These are phyloP conservation scores for Glaucopsyche alexis DNA, from an alignment of 2,888 invertebrate species.

Conservation along the genomic window DNA sequence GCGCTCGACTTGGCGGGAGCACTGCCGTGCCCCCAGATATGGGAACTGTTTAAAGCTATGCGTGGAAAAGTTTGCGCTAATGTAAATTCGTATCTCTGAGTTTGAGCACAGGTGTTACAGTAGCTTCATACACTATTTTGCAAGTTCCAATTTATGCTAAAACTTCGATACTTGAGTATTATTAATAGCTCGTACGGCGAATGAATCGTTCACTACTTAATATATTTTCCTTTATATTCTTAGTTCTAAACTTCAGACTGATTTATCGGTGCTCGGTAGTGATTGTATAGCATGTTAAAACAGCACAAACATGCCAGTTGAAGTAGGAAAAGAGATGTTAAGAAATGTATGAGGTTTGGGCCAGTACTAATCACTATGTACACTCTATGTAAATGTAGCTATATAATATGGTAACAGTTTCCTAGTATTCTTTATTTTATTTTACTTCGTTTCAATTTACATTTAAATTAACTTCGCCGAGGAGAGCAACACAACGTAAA, in stretches of 20 bases:
- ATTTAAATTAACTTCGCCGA: too few species aligned
- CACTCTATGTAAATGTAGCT: too few species aligned
- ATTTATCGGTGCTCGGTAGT: neutral
- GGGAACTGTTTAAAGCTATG: neutral
- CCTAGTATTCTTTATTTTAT: too few species aligned
- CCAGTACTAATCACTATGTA: too few species aligned
- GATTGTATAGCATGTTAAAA: neutral
- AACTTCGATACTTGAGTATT: constrained; percentile 45
- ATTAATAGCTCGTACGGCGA: constrained; percentile 32
- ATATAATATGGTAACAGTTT: too few species aligned
- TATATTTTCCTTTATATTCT: constrained; percentile 27
- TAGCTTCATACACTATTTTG: constrained; percentile 52
- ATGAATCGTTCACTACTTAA: constrained; percentile 32
- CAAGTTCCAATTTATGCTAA: constrained; percentile 60
- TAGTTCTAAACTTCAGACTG: neutral
- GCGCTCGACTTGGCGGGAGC: too few species aligned
- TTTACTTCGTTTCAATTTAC: too few species aligned
- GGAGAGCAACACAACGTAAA: too few species aligned
- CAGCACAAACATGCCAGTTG: too few species aligned
- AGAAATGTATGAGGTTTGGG: too few species aligned
- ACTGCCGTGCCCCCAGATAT: too few species aligned
- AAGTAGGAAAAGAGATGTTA: too few species aligned
- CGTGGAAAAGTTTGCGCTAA: constrained; percentile 52
- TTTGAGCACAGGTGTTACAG: constrained; percentile 63
- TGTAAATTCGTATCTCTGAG: constrained; percentile 62